Evolutionary conservation across 2,797 vertebrate species (phyloP).

Genomic region (Octomys mimax): DNA sequence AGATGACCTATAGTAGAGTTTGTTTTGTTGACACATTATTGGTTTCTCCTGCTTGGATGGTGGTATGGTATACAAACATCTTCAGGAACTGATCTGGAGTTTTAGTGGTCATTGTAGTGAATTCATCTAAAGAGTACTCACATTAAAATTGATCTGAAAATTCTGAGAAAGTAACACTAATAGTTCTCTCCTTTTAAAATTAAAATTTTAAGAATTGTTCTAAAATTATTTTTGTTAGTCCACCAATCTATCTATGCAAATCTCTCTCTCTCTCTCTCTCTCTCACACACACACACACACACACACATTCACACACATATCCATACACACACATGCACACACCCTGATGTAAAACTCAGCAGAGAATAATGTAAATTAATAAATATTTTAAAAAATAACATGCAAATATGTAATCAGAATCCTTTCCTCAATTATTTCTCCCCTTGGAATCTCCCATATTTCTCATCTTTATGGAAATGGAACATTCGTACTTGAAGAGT

Average conservation of each 20-base stretch:
- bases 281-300: neutral
- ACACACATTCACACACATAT: neutral
- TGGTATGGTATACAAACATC: neutral
- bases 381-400: conserved; percentile 8
- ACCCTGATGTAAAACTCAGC: neutral
- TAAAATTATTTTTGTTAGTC: conserved; percentile 40
- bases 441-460: neutral
- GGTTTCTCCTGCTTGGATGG: neutral
- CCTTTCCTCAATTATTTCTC: neutral
- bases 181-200: conserved; percentile 5
- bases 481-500: conserved; percentile 72
- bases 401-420: neutral
- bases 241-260: conserved; percentile 38
- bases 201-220: conserved; percentile 46
- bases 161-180: conserved; percentile 24
- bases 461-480: conserved; percentile 62
- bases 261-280: neutral
- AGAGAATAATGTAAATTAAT: conserved; percentile 48
- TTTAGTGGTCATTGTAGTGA: conserved; percentile 37
- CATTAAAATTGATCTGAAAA: conserved; percentile 31
- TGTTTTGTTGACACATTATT: neutral
- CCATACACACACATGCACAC: neutral
- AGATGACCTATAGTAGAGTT: neutral
- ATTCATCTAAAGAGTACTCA: conserved; percentile 34
- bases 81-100: neutral